Conservation (phyloP, 2,888 invertebrate genomes). For the Eupeodes latifasciatus region DNA sequence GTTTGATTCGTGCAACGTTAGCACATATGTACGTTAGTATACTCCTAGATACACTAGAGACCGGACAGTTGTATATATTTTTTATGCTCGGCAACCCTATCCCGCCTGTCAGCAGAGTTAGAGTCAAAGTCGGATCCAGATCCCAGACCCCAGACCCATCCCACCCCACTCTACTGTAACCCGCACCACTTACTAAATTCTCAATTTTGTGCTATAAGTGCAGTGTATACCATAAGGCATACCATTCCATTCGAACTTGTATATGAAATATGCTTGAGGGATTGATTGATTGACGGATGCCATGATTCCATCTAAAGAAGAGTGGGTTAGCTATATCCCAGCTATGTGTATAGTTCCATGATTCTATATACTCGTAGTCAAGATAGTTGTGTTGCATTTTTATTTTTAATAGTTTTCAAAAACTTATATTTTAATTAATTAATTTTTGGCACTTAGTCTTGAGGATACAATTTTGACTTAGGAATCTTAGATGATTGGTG, state of each 20-base stretch:
- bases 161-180: not conserved
- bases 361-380: not conserved
- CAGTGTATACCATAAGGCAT: too few species aligned
- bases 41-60: not conserved
- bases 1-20: constrained; percentile 38
- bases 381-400: not conserved
- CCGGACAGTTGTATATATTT: constrained; percentile 6
- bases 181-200: not conserved
- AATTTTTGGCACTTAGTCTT: too few species aligned
- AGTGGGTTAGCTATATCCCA: not conserved
- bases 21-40: not conserved
- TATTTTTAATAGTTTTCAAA: too few species aligned
- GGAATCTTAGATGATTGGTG: too few species aligned
- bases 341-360: not conserved
- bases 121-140: too few species aligned
- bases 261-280: constrained; percentile 29
- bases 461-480: too few species aligned
- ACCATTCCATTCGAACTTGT: not conserved
- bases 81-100: constrained; percentile 6
- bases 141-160: too few species aligned
- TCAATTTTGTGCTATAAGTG: not conserved
- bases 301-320: constrained; percentile 36
- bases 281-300: constrained; percentile 69
- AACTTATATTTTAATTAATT: too few species aligned
- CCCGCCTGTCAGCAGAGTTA: too few species aligned